Evolutionary conservation across 1,140 invertebrate species (phyloP).

Genomic region (Saccostrea cuccullata): DNA sequence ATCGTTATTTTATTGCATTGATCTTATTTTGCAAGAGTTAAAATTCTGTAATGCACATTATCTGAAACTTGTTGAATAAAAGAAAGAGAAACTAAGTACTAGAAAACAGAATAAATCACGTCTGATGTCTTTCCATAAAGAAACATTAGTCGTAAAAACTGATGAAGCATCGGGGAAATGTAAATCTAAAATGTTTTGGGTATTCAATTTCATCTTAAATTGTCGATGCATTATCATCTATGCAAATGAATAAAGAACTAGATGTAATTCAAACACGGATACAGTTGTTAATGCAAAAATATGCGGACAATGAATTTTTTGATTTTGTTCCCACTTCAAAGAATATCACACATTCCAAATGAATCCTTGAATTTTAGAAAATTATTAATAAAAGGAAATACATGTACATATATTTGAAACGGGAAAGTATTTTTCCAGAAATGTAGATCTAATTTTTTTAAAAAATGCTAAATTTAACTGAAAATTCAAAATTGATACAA

Average conservation of each 20-base stretch:
- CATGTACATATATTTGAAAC: too few species aligned
- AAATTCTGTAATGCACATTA: neutral
- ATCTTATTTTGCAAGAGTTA: constrained; percentile 4
- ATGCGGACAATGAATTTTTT: neutral
- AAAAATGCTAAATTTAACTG: too few species aligned
- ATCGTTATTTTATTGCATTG: constrained; percentile 8
- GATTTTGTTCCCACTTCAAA: neutral
- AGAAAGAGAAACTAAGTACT: neutral
- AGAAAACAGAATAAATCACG: neutral
- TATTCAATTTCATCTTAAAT: neutral
- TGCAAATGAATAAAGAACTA: neutral
- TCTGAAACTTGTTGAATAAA: neutral
- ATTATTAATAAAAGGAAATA: too few species aligned
- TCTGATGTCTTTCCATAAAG: neutral
- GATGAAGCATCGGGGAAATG: neutral
- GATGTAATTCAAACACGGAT: neutral
- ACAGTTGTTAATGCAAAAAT: neutral
- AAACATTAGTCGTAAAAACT: neutral
- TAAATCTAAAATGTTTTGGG: neutral
- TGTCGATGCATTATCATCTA: neutral
- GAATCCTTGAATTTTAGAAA: too few species aligned
- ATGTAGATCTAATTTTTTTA: too few species aligned
- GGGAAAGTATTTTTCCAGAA: too few species aligned
- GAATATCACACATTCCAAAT: neutral
- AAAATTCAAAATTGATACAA: too few species aligned